Evolutionary conservation across 2,888 invertebrate species (phyloP).

Genomic region (Synergus laeviventris): DNA sequence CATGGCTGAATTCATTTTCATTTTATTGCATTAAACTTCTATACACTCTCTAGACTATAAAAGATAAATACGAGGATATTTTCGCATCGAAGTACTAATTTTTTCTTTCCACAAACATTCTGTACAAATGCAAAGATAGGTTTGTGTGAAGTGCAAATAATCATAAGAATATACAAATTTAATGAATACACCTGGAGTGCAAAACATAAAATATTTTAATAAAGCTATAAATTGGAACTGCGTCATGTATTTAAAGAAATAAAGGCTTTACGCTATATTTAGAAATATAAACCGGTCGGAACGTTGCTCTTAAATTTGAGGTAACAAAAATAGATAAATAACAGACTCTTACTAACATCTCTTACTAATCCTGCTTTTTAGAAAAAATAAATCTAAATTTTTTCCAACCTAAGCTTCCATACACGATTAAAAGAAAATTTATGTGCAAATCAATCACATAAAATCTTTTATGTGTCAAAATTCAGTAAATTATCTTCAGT

Average conservation of each 20-base stretch:
- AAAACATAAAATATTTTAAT: constrained; percentile 9
- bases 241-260: background rate
- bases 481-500: background rate
- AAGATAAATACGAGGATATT: background rate
- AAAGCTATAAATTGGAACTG: constrained; percentile 12
- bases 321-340: too few relatives aligned
- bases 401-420: too few relatives aligned
- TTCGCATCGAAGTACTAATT: background rate
- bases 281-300: too few relatives aligned
- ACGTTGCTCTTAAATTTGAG: too few relatives aligned
- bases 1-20: background rate
- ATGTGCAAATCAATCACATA: background rate
- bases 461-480: background rate
- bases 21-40: background rate
- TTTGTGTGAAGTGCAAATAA: background rate
- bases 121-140: background rate
- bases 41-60: background rate
- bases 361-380: too few relatives aligned
- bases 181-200: constrained; percentile 13
- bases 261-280: too few relatives aligned
- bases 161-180: constrained; percentile 25
- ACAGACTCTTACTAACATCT: too few relatives aligned
- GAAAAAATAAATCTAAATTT: too few relatives aligned
- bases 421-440: background rate
- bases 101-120: background rate